Evolutionary conservation across 2,888 invertebrate genomes (phyloP).

Genomic region (Ophion ellenae): DNA sequence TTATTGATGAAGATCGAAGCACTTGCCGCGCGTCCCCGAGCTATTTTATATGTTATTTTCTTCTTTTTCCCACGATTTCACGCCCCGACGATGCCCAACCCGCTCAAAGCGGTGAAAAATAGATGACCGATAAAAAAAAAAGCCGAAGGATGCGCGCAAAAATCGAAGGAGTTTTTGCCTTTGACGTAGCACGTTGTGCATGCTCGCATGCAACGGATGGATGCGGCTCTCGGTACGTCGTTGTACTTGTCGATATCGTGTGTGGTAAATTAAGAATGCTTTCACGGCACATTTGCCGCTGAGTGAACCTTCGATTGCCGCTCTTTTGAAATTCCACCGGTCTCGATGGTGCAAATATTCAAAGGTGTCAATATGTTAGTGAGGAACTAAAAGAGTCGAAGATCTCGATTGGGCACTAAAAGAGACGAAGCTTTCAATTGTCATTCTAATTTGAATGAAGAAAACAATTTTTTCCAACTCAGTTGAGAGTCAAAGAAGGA

Average conservation of each 20-base stretch:
- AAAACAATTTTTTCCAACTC: no score
- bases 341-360: neutral
- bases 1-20: conserved; percentile 19
- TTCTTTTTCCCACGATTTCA: conserved; percentile 36
- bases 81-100: conserved; percentile 38
- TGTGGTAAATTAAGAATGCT: neutral
- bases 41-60: conserved; percentile 26
- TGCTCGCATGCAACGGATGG: conserved; percentile 5
- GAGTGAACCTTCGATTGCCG: neutral
- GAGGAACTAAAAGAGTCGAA: no score
- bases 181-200: neutral
- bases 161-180: conserved; percentile 32
- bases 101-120: conserved; percentile 64
- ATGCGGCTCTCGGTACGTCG: neutral
- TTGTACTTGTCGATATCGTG: neutral
- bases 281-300: neutral
- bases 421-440: neutral
- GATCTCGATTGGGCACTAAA: neutral
- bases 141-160: conserved; percentile 47
- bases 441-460: no score
- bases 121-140: conserved; percentile 64
- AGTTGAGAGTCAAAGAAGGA: neutral
- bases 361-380: no score
- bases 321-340: neutral
- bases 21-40: conserved; percentile 33